A percentile compares a stretch with the other conserved stretches of the same genome.
Evolutionary conservation across 2,113 vertebrate species (phyloP).

Genomic region (Macquaria ambigua): DNA sequence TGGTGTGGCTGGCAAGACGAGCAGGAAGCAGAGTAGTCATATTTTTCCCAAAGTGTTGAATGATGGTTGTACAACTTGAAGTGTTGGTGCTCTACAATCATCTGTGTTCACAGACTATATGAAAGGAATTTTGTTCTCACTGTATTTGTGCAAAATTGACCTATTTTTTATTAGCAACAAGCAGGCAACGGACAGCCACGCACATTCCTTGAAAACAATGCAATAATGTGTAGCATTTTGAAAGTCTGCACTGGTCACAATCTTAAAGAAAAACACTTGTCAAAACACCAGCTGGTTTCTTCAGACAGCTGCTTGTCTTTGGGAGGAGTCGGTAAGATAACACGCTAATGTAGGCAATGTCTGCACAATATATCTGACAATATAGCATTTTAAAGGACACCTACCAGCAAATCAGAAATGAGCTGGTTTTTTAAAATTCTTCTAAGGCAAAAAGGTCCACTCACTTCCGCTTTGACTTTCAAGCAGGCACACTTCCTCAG

Average conservation of each 20-base stretch:
- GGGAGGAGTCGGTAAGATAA: constrained; percentile 61
- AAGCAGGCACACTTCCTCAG: neutral
- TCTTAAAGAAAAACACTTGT: constrained; percentile 22
- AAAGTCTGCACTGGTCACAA: neutral
- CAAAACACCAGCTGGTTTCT: constrained; percentile 31
- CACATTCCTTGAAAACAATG: neutral
- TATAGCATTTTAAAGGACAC: neutral
- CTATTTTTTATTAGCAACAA: neutral
- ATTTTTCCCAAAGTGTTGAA: neutral
- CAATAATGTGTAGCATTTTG: neutral
- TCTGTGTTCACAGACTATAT: neutral
- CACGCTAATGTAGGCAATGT: neutral
- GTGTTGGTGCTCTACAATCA: neutral
- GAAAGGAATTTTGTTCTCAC: neutral
- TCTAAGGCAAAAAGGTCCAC: neutral
- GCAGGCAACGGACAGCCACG: neutral
- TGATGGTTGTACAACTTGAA: neutral
- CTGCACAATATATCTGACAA: neutral
- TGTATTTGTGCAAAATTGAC: neutral
- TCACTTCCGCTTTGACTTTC: neutral
- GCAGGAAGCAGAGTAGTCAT: neutral
- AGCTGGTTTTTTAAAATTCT: no score
- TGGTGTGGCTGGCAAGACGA: neutral
- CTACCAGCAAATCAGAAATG: neutral
- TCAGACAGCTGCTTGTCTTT: constrained; percentile 53